Evolutionary conservation across 2,888 invertebrate genomes (phyloP).

Genomic region (Prenolepis imparis): DNA sequence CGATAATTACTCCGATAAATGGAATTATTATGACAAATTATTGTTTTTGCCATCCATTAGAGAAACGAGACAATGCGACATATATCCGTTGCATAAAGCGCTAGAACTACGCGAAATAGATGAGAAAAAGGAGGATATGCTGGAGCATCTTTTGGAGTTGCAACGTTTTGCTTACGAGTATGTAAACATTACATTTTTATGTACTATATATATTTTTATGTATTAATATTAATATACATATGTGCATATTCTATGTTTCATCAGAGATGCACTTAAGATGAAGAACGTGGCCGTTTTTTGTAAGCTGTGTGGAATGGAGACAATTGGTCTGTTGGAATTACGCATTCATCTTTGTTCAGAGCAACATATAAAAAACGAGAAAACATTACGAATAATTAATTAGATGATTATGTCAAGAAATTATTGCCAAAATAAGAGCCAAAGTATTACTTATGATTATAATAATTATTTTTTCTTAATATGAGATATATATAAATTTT

Average conservation of each 20-base stretch:
- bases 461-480: neutral
- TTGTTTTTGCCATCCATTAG: constrained; percentile 84
- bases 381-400: constrained; percentile 81
- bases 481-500: neutral
- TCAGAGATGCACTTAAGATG: constrained; percentile 1
- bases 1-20: constrained; percentile 79
- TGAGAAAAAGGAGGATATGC: constrained; percentile 81
- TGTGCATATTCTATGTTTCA: neutral
- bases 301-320: constrained; percentile 86
- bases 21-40: constrained; percentile 81
- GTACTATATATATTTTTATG: neutral
- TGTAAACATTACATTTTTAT: constrained; percentile 71
- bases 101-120: constrained; percentile 85
- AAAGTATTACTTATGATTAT: neutral
- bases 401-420: neutral
- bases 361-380: constrained; percentile 86
- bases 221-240: neutral
- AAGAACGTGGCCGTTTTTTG: constrained; percentile 81
- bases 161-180: constrained; percentile 86
- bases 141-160: constrained; percentile 86
- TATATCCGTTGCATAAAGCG: constrained; percentile 86
- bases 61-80: constrained; percentile 69
- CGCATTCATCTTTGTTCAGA: constrained; percentile 87
- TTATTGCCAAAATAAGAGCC: neutral
- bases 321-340: constrained; percentile 86